Base-by-base conservation (phyloP, 2,888 invertebrate genomes). In the Lasioglossum figueresi region DNA sequence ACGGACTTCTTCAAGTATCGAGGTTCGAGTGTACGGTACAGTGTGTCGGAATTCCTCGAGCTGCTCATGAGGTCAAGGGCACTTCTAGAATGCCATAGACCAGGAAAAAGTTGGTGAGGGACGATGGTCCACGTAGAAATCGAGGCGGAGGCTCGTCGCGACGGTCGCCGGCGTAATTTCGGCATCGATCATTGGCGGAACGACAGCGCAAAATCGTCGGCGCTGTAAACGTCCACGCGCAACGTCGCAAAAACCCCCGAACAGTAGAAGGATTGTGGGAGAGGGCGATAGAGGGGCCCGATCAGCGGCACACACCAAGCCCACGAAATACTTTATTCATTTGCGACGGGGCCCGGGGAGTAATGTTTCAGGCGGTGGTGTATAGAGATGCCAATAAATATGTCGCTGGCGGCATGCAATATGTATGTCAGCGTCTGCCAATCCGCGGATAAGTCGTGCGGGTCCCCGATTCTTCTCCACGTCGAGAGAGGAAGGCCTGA, bases 321-420 rank as follows among this genome's bases (percentile, higher is more conserved):
- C 88, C 89, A 88, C 90, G 90, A 88, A 91, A 93, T 93, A 93
- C 92, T 85, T 92, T 92, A 93, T 93, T 93, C 92, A 92, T 92
- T 89, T 85, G 87, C 84, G 82, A 80, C 31, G 27, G 80, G 80
- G 81, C 80, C 76, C 79, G 76, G 79, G 59, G 80, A 86, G 88
- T 90, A 88, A 88, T 89, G 93, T 92, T 92, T 92, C 87, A 89
- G 91, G 31, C 91, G 85, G 88, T 88, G 77, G 91, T 90, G 90
- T 91, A 92, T 92, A 93, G 91, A 92, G 92, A 93, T 92, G 92
- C 93, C 94, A 93, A 94, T 93, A 93, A 94, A 94, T 94, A 93
- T 93, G 93, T 94, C 93, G 89, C 84, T 80, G 88, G 68, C 88
- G 89, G 87, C 93, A 94, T 94, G 94, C 93, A 94, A 94, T 94